Conservation (phyloP, 2,888 invertebrate species). For the Eupithecia inturbata region DNA sequence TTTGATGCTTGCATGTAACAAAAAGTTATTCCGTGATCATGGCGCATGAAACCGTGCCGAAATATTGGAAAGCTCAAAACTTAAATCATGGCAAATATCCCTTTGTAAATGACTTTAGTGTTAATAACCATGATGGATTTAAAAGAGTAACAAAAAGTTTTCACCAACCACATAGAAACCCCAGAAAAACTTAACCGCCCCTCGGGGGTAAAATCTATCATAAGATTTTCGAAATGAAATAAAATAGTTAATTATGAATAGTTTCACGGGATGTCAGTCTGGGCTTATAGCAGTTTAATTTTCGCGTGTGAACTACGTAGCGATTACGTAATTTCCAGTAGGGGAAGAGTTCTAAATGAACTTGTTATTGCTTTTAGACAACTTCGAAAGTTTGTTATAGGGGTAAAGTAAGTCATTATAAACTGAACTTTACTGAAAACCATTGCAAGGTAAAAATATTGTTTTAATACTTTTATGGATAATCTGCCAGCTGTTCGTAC, state of each 20-base stretch:
- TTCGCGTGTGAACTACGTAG: conserved; percentile 28
- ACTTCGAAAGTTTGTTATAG: conserved; percentile 25
- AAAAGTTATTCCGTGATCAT: too few species aligned
- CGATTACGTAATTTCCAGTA: conserved; percentile 19
- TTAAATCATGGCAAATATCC: too few species aligned
- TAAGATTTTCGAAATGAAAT: neutral
- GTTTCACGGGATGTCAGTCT: neutral
- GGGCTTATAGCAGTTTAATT: neutral
- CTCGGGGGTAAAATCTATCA: too few species aligned
- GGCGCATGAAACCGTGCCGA: too few species aligned
- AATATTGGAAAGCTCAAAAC: too few species aligned
- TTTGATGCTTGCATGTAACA: too few species aligned
- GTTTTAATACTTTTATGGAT: too few species aligned
- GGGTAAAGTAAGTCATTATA: conserved; percentile 1
- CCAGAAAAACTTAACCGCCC: neutral
- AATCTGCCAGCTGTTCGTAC: too few species aligned
- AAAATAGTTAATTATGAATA: neutral
- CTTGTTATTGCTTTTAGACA: conserved; percentile 33
- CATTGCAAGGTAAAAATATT: neutral
- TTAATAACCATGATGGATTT: too few species aligned
- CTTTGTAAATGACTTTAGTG: too few species aligned
- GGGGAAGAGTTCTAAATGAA: conserved; percentile 31
- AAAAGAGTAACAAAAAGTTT: too few species aligned
- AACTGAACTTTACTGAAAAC: neutral
- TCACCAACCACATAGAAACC: too few species aligned